Base-by-base conservation (phyloP, 1,140 invertebrate genomes). In the Drosophila orena region DNA sequence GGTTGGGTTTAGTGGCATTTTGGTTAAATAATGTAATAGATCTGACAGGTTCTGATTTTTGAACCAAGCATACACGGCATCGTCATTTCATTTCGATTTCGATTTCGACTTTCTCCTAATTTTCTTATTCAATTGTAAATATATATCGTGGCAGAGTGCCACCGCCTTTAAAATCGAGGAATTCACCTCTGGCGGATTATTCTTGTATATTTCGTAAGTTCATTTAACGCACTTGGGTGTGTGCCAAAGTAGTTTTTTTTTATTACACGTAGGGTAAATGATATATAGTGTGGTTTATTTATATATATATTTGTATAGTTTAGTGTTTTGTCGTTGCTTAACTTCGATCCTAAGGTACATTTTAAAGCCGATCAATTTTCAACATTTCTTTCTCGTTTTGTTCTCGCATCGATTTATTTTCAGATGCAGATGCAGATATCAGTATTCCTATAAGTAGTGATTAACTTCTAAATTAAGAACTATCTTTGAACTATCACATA, bases 401-500 rank as follows among this genome's bases (percentile, higher is more conserved):
- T 54, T 14, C 4, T 42, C 12, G 49, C 59, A 30, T 40, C 22
- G 6, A 2, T 8, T 15, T 17, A 30, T 34, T 30, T 40, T n/a
- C 20, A 42, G 38, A 15, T 43, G 42, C 12, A 15, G 12, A 43
- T 60, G 38, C 49, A 60, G 30, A 53, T 62, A 52, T 55, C 61
- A 10, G 22, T 62, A 64, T 35, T 57, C 42, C 14, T 34, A 34
- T 20, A 59, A 17, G 55, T 70, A 57, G 55, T 40, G 22, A 49
- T 62, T 77, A 70, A 12, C 43, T 44, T 14, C 65, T 86, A 86
- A 54, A 65, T 77, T 88, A 88, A n/a, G 7, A 71, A 65, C 84
- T 89, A 89, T 90, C 88, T 91, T 91, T 91, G 88, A 91, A 91
- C 88, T 91, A 91, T 91, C 88, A 91, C 88, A 91, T 91, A 91